Conservation (phyloP, 1,140 invertebrate genomes). For the Drosophila persimilis region DNA sequence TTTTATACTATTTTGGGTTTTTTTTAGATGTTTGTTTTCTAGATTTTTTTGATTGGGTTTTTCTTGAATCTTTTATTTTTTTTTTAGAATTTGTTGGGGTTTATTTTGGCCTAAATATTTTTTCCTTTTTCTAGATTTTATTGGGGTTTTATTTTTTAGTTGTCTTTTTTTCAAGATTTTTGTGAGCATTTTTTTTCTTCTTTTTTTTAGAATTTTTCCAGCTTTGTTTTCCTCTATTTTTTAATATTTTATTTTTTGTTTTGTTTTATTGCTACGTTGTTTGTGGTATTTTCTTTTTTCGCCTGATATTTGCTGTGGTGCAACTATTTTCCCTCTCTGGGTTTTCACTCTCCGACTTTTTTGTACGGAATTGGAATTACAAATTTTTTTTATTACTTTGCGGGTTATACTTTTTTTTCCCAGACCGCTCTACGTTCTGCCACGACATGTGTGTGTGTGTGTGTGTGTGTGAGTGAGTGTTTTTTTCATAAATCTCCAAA, state of each 20-base stretch:
- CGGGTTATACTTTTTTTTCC: slow-evolving; percentile 34
- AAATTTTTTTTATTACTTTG: slow-evolving; percentile 75
- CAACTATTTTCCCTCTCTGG: slow-evolving; percentile 52
- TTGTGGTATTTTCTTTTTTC: slow-evolving; percentile 54
- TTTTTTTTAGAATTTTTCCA: background rate
- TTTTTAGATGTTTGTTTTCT: too few species aligned
- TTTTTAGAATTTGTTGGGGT: too few species aligned
- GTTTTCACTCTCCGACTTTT: slow-evolving; percentile 14
- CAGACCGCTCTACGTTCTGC: slow-evolving; percentile 5
- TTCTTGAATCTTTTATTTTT: too few species aligned
- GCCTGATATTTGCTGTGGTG: slow-evolving; percentile 68
- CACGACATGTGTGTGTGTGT: background rate
- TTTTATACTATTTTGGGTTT: too few species aligned
- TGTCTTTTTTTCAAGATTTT: too few species aligned
- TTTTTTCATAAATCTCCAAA: slow-evolving; percentile 80
- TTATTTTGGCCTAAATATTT: too few species aligned
- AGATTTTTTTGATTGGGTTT: too few species aligned
- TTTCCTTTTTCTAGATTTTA: too few species aligned
- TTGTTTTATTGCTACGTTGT: slow-evolving; percentile 58
- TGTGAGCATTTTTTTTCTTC: too few species aligned
- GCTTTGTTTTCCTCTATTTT: slow-evolving; percentile 14
- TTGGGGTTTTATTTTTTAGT: too few species aligned
- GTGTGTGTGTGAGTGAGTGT: slow-evolving; percentile 16
- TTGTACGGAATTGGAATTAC: slow-evolving; percentile 72
- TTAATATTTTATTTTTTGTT: slow-evolving; percentile 6